Base-by-base conservation (phyloP, 2,797 vertebrate genomes). In the Syncerus caffer region DNA sequence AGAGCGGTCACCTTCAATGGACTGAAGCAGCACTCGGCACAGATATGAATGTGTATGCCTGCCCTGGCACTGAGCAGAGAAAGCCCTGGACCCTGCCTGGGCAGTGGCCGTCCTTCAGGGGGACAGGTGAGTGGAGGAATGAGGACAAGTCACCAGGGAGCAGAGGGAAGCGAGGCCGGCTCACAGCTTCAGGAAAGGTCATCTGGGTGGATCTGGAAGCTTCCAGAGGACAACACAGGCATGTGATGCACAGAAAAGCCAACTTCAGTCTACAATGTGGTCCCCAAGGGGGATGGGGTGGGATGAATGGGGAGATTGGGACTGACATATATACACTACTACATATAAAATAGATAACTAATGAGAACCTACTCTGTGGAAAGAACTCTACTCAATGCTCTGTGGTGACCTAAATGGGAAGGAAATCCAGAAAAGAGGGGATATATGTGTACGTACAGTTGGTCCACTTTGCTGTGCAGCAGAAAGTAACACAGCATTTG, bases 151-250 rank as follows among this genome's bases (percentile, higher is more conserved):
- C 1, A 6, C 60, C 67, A 2, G 4, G 19, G 25, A 50, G 74
- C 14, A 60, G 53, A 27, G 38, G 45, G 45, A 58, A 29, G 27
- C 0, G 0, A 71, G 45, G 23, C 88, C 1, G 0, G 7, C 34
- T 15, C 42, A 6, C 14, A 42, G 78, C 74, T 21, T 29, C 42
- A 6, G 16, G 9, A 45, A 13, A 38, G 62, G 47, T 6, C 1
- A 0, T 16, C 42, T 0, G 16, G 55, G 76, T 2, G 11, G 83
- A 38, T 71, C 7, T 0, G 23, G 62, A 78, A 29, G 60, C 4
- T 15, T 8, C 55, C 27, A 25, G 57, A 10, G 10, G 17, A 8
- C 58, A 7, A 47, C 34, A 4, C 29, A 29, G 50, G 45, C 58
- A 45, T 57, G 17, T 25, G 9, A n/a, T 13, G 42, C 51, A 1